phyloP scores from a whole-genome alignment of 2,113 vertebrate genomes.

The Phaetusa simplex region DNA sequence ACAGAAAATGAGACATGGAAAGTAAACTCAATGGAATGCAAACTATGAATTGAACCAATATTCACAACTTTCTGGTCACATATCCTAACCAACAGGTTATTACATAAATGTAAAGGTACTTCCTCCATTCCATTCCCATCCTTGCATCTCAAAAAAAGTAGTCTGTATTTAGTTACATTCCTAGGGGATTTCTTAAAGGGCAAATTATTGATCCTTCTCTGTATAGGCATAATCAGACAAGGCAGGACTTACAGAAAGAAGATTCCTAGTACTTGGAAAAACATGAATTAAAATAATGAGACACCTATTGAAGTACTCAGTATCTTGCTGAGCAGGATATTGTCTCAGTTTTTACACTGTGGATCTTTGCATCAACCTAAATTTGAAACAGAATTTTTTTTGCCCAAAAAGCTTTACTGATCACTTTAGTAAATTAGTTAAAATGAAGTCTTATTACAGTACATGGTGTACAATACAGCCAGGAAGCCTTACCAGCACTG shows the following conservation, averaged over 20 bases:
- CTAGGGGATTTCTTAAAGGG: neutral
- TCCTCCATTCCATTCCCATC: neutral
- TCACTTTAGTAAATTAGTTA: neutral
- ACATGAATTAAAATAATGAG: neutral
- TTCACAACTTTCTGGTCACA: neutral
- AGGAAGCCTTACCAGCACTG: neutral
- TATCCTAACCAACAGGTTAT: neutral
- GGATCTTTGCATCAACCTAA: neutral
- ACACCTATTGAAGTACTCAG: neutral
- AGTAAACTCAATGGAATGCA: neutral
- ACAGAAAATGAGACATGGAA: neutral
- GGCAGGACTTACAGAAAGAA: neutral
- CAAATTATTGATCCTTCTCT: neutral
- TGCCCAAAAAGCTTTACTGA: neutral
- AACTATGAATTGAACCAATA: neutral
- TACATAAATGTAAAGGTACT: neutral
- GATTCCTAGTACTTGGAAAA: neutral
- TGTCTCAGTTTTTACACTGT: neutral
- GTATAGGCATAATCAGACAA: neutral
- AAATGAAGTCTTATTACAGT: neutral
- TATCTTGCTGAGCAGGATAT: neutral
- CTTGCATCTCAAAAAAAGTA: neutral
- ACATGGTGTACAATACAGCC: neutral
- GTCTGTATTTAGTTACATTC: neutral
- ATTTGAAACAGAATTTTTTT: neutral